Conservation (phyloP, 2,888 invertebrate genomes). For the Plebejus anna region DNA sequence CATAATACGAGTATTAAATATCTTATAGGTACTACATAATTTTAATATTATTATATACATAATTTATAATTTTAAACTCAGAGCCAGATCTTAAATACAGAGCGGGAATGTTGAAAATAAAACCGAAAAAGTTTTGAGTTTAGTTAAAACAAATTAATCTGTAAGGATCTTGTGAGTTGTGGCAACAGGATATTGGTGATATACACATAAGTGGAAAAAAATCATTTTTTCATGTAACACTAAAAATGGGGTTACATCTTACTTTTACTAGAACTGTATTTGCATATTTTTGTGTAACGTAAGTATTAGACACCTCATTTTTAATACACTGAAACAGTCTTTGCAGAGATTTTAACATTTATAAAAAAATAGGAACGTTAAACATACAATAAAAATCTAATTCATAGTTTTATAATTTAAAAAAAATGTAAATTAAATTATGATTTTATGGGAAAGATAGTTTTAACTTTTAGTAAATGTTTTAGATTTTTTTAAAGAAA, state of each 20-base stretch:
- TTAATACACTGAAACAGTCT: constrained; percentile 1
- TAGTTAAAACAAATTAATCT: not conserved
- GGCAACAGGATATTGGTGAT: not conserved
- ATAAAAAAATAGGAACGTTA: not conserved
- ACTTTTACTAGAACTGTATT: not conserved
- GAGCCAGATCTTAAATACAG: not conserved
- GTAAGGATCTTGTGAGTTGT: not conserved
- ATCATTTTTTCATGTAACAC: too few relatives aligned
- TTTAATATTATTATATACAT: not conserved
- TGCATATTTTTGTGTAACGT: not conserved
- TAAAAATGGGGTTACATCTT: too few relatives aligned
- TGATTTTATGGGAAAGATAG: not conserved
- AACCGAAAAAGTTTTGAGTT: not conserved
- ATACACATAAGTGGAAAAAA: too few relatives aligned
- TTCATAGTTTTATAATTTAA: not conserved
- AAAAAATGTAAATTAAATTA: not conserved
- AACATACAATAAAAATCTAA: not conserved
- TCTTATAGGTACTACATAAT: not conserved
- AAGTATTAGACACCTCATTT: not conserved
- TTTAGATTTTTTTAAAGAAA: not conserved
- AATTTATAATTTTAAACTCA: not conserved
- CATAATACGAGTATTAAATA: not conserved
- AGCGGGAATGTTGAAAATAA: constrained; percentile 1
- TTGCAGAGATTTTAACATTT: not conserved
- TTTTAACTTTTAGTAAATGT: not conserved